phyloP scores from a whole-genome alignment of 1,140 invertebrate genomes.

The Marisa cornuarietis region DNA sequence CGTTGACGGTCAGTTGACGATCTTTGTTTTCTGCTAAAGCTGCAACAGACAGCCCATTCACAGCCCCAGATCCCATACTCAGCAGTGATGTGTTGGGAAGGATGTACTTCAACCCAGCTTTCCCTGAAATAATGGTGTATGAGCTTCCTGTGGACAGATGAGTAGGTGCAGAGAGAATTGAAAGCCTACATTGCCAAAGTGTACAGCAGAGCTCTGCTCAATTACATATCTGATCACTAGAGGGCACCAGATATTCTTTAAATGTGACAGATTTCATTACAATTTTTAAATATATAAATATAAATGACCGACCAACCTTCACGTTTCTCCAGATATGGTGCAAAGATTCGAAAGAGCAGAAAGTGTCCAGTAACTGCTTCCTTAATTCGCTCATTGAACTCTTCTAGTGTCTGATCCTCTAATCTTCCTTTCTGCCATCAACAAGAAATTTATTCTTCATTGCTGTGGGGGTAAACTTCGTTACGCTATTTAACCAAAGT shows the following conservation, averaged over 20 bases:
- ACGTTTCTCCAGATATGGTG: slow-evolving; percentile 5
- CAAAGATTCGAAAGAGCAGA: slow-evolving; percentile 1
- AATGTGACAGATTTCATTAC: background rate
- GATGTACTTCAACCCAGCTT: background rate
- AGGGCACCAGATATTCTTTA: background rate
- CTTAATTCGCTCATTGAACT: background rate
- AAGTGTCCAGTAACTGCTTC: slow-evolving; percentile 5
- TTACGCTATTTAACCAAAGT: too few relatives aligned
- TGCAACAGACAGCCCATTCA: background rate
- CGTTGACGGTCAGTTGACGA: background rate
- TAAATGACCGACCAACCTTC: background rate
- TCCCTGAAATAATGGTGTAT: slow-evolving; percentile 3
- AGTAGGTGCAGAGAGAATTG: too few relatives aligned
- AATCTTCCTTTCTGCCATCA: background rate
- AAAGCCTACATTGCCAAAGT: too few relatives aligned
- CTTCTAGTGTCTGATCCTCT: background rate
- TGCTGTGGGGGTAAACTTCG: too few relatives aligned
- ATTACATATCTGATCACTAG: background rate
- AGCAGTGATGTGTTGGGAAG: background rate
- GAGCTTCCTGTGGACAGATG: background rate
- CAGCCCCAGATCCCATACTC: background rate
- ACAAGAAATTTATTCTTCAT: too few relatives aligned
- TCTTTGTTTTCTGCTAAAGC: slow-evolving; percentile 14
- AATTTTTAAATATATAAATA: background rate
- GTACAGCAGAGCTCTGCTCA: background rate